Evolutionary conservation across 2,888 invertebrate genomes (phyloP), one percentile per base, ranked within the genome.

Genomic region (Pasiphila rectangulata): DNA sequence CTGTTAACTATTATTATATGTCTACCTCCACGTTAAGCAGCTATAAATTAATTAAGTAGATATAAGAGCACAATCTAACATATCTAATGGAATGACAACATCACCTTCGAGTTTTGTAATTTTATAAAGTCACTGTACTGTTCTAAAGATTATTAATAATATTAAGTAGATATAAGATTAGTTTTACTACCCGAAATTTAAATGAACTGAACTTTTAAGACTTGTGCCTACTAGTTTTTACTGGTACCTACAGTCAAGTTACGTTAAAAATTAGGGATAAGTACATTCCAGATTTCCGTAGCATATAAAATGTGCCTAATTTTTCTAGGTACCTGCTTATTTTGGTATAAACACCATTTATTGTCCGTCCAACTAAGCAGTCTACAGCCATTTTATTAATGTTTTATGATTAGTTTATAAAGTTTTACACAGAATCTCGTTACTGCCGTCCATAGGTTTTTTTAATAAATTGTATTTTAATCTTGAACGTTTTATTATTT

Each of bases 381-480:
- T 10, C 4, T 7, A 9, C 16, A 16, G n/a, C n/a, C n/a, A n/a
- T n/a, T n/a, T 16, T 4, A 9, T n/a, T 30, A 30, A 16, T 30
- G 1, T 30, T 16, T 21, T 5, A 21, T 6, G 6, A 5, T 10
- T 17, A n/a, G 0, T 17, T 32, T 9, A 3, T 13, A 4, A 21
- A 13, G 6, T 16, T 16, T 30, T 30, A 32, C 17, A 45, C n/a
- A 35, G 54, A 57, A 57, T 55, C 53, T 55, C 53, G 24, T 43
- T 43, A 53, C 52, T 55, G 51, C 57, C 57, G 57, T 57, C 57
- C 51, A 24, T 56, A 50, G 34, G 21, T 27, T 24, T 39, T 37
- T 23, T 19, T 29, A 38, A 7, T 42, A 40, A 44, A 46, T 21
- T 29, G 13, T 25, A 21, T 13, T 34, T 17, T 16, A 17, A 15